phyloP scores from a whole-genome alignment of 2,113 vertebrate genomes.

The Dicaeum eximium region DNA sequence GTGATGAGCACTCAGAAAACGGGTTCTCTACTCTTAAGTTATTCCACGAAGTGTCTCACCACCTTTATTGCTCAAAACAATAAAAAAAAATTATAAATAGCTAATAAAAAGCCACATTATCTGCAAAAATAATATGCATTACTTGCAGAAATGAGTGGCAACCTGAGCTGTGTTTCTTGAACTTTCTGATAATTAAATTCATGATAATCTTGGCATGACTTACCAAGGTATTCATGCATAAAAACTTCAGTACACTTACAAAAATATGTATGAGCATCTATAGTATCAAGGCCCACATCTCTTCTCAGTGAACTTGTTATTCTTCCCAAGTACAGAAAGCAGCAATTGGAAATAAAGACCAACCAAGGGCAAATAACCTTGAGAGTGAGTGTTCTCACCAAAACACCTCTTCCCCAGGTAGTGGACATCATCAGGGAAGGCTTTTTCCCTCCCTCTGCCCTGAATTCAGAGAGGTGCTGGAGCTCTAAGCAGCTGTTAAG shows the following conservation, averaged over 20 bases:
- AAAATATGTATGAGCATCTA: not conserved
- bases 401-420: not conserved
- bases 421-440: not conserved
- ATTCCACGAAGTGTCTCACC: not conserved
- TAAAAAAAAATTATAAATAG: not conserved
- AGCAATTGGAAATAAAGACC: not conserved
- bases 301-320: not conserved
- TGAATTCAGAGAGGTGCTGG: not conserved
- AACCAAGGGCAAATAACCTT: not conserved
- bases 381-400: not conserved
- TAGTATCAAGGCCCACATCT: not conserved
- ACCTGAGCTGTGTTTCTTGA: not conserved
- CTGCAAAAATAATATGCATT: not conserved
- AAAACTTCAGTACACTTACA: not conserved
- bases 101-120: not conserved
- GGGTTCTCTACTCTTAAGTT: not conserved
- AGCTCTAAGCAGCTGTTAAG: not conserved
- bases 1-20: not conserved
- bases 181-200: not conserved
- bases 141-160: not conserved
- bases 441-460: not conserved
- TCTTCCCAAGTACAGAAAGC: not conserved
- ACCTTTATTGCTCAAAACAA: not conserved
- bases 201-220: not conserved
- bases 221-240: not conserved